These are phyloP conservation scores for Nasonia longicornis DNA, from an alignment of 1,140 invertebrate genomes.

Conservation along the genomic window DNA sequence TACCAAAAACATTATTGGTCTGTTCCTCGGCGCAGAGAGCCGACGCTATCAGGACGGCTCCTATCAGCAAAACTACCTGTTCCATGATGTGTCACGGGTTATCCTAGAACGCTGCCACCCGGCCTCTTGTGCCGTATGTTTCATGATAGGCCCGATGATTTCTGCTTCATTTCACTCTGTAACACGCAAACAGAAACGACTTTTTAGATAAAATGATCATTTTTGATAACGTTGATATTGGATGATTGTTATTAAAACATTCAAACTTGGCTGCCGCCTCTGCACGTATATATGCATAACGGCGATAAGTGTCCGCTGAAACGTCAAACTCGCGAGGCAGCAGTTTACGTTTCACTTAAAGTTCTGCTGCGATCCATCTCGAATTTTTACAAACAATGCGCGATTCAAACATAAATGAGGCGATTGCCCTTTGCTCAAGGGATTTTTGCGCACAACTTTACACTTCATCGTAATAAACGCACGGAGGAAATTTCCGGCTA, in stretches of 20 bases:
- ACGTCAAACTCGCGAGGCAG: too few species aligned
- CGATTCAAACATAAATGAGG: neutral
- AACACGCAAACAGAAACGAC: constrained; percentile 33
- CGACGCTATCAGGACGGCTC: constrained; percentile 58
- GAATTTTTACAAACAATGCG: neutral
- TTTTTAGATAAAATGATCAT: too few species aligned
- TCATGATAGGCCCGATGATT: constrained; percentile 61
- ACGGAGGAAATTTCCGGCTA: neutral
- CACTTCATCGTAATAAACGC: too few species aligned
- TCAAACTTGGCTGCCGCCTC: neutral
- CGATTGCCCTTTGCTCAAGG: too few species aligned
- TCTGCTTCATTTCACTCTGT: constrained; percentile 59
- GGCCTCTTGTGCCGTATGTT: constrained; percentile 53
- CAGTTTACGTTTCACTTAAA: too few species aligned
- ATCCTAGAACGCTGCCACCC: constrained; percentile 57
- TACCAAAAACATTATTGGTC: constrained; percentile 62
- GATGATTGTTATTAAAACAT: too few species aligned
- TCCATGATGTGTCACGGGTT: constrained; percentile 64
- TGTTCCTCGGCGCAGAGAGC: constrained; percentile 58
- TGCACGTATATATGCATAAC: too few species aligned
- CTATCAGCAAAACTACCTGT: constrained; percentile 61
- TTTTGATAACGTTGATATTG: too few species aligned
- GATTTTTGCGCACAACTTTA: neutral
- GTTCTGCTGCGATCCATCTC: too few species aligned
- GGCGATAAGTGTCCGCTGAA: too few species aligned